These are phyloP conservation scores for Alosa alosa DNA, from an alignment of 2,113 vertebrate genomes.

Conservation along the genomic window DNA sequence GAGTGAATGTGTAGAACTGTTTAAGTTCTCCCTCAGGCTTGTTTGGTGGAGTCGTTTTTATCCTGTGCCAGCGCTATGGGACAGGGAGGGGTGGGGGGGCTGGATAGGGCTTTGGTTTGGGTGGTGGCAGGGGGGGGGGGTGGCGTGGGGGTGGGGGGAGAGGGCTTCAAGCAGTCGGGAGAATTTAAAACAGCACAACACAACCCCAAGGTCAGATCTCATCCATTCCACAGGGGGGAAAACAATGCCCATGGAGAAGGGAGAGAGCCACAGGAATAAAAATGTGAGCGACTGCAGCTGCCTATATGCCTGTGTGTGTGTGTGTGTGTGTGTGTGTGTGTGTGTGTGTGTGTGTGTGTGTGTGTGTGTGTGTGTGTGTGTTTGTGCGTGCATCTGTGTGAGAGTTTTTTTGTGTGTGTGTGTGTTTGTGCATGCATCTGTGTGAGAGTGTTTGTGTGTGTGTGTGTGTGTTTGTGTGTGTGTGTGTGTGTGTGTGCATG, in stretches of 20 bases:
- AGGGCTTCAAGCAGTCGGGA: slow-evolving; percentile 43
- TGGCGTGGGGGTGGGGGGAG: neutral
- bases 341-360: neutral
- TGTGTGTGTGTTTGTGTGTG: neutral
- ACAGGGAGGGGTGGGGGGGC: slow-evolving; percentile 17
- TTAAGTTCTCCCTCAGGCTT: slow-evolving; percentile 43
- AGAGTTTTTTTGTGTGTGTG: neutral
- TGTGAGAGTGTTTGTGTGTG: neutral
- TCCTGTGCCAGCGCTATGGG: slow-evolving; percentile 45
- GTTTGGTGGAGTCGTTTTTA: slow-evolving; percentile 53
- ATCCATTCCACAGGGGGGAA: slow-evolving; percentile 49
- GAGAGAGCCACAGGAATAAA: slow-evolving; percentile 45
- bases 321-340: neutral
- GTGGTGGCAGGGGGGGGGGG: neutral
- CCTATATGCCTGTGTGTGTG: slow-evolving; percentile 11
- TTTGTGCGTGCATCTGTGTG: neutral
- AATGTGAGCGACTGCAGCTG: slow-evolving; percentile 59
- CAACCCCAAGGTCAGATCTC: slow-evolving; percentile 57
- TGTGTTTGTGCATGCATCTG: neutral
- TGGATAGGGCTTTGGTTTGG: neutral
- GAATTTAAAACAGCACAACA: slow-evolving; percentile 55
- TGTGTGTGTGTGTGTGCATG: neutral
- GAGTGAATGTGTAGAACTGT: slow-evolving; percentile 24
- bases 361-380: neutral
- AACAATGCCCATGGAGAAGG: slow-evolving; percentile 46